Percentiles rank a stretch among this genome's conserved stretches.
Evolutionary conservation across 2,888 invertebrate genomes (phyloP).

Genomic region (Chaetoderma sp.): DNA sequence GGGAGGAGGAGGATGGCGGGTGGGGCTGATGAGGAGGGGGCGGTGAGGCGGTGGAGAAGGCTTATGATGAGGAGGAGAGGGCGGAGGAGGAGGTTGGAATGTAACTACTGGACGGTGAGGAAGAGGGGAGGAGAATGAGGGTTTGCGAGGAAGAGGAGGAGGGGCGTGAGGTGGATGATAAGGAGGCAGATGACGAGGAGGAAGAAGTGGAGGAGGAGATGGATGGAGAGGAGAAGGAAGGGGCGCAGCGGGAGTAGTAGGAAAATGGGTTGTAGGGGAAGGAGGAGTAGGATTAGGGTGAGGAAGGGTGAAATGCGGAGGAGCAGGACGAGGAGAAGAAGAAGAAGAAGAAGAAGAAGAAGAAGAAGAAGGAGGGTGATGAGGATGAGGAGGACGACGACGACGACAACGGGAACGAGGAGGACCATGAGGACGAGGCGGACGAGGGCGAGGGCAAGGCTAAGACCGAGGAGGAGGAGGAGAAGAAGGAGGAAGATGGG

Average conservation of each 20-base stretch:
- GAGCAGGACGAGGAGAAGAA: no score
- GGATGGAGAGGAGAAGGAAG: neutral
- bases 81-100: no score
- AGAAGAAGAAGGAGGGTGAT: no score
- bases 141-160: neutral
- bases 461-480: neutral
- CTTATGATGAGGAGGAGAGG: no score
- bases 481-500: neutral
- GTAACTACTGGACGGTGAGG: no score
- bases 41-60: no score
- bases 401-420: slow-evolving; percentile 8
- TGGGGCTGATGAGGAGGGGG: no score
- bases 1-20: no score
- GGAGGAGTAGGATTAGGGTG: no score
- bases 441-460: neutral
- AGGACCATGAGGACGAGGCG: neutral
- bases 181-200: neutral
- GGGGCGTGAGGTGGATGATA: neutral
- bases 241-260: no score
- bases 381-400: no score
- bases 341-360: neutral
- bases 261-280: no score
- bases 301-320: neutral
- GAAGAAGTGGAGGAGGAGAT: neutral
- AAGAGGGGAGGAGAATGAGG: neutral